phyloP scores from a whole-genome alignment of 2,113 vertebrate species.

The Corydoras sp. region DNA sequence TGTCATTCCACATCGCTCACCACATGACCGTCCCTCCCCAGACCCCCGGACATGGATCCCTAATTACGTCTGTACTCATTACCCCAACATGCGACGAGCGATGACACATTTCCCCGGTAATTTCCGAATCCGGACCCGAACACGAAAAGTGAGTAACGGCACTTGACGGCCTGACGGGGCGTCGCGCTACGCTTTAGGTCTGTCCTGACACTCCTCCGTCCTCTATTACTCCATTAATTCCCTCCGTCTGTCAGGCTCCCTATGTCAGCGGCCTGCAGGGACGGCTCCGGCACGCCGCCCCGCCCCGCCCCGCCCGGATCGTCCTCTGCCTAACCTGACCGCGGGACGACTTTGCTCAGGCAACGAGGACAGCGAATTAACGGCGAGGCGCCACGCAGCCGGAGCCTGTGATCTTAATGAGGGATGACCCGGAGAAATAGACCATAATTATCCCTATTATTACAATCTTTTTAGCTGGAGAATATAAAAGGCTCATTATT shows the following conservation, averaged over 20 bases:
- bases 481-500: conserved; percentile 59
- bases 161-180: conserved; percentile 22
- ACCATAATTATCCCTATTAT: conserved; percentile 58
- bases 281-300: conserved; percentile 41
- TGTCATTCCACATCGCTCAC: conserved; percentile 32
- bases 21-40: conserved; percentile 14
- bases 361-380: conserved; percentile 58
- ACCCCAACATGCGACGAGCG: conserved; percentile 3
- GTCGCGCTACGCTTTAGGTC: conserved; percentile 22
- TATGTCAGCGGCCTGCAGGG: conserved; percentile 44
- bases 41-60: conserved; percentile 9
- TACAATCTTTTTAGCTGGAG: conserved; percentile 52
- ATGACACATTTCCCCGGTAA: conserved; percentile 3
- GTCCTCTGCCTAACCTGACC: conserved; percentile 56
- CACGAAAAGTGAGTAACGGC: background rate
- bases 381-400: conserved; percentile 50
- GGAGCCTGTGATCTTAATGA: conserved; percentile 54
- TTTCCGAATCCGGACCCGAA: conserved; percentile 9
- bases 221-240: conserved; percentile 30
- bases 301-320: conserved; percentile 45
- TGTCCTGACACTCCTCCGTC: conserved; percentile 24
- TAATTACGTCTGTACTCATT: conserved; percentile 32
- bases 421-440: conserved; percentile 58
- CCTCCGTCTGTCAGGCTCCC: conserved; percentile 46
- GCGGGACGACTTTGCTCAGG: conserved; percentile 55